A percentile compares a stretch with the other conserved stretches of the same genome.
Conservation (phyloP, 2,113 vertebrate genomes). For the Percina caprodes region DNA sequence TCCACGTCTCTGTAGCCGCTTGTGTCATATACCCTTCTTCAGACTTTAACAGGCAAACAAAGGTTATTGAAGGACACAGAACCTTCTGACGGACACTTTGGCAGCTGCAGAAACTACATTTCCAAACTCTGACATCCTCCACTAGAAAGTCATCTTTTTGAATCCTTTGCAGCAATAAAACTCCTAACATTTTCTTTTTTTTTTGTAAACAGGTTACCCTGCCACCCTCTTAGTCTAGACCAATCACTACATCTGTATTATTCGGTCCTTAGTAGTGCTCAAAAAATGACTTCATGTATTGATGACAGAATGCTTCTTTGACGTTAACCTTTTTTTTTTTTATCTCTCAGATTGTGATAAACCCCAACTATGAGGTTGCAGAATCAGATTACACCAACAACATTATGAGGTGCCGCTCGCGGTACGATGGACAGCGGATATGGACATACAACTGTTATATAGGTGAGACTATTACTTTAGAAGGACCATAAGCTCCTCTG, state of each 20-base stretch:
- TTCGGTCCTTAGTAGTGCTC: not conserved
- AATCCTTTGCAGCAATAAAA: not conserved
- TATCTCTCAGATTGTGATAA: slow-evolving; percentile 89
- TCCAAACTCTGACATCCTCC: not conserved
- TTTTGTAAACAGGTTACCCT: not conserved
- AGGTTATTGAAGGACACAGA: slow-evolving; percentile 3
- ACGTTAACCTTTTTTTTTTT: not conserved
- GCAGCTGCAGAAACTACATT: not conserved
- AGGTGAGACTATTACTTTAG: slow-evolving; percentile 82
- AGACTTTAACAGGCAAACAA: not conserved
- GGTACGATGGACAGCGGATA: slow-evolving; percentile 91
- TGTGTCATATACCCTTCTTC: not conserved
- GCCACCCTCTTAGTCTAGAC: not conserved
- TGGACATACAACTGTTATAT: slow-evolving; percentile 97
- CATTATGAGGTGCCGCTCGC: slow-evolving; percentile 92
- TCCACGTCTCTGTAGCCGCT: slow-evolving; percentile 22
- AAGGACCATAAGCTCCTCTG: not conserved
- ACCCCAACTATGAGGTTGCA: slow-evolving; percentile 94
- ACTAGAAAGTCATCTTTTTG: not conserved
- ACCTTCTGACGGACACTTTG: not conserved
- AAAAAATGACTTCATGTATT: not conserved
- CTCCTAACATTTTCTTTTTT: not conserved
- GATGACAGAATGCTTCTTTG: not conserved
- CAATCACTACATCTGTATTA: not conserved
- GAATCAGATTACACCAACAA: slow-evolving; percentile 97